Base-by-base conservation (phyloP, 2,797 vertebrate species). In the Parotocinclus haroldoi region DNA sequence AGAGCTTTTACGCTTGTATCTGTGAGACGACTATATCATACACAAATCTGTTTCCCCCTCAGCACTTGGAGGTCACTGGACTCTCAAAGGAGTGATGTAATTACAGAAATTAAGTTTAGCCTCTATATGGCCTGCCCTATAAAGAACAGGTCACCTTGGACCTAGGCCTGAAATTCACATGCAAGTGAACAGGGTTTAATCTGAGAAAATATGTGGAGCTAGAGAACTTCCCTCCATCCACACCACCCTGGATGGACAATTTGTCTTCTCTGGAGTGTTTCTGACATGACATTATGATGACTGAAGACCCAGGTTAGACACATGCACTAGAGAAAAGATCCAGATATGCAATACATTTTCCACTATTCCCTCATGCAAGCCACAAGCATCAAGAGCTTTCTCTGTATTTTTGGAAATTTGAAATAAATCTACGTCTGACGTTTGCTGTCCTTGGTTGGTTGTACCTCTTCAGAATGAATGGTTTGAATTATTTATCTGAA, bases 61-160 rank as follows among this genome's bases (percentile, higher is more conserved):
- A 12, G 42, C 46, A 44, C 44, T 36, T 13, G 37, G 50, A 63
- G 68, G 68, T 68, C 71, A 52, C 44, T 58, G 52, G 38, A 19
- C 56, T 74, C 73, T 69, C 61, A 54, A 51, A 13, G 54, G 62
- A 78, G 54, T 13, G 17, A 40, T 37, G 45, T 11, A 60, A 60
- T 69, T 61, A 76, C 68, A 63, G 52, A 74, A 79, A 79, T 79
- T 71, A 67, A 69, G 66, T 79, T 79, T 67, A 63, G 58, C 49
- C 51, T 63, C 65, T 54, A 72, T 72, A 68, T 63, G 16, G 38
- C 14, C 48, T 53, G 66, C n/a, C 72, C 45, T 72, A 69, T 53
- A 66, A 77, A 55, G 44, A 59, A 39, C 14, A 48, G 63, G 72
- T 74, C 72, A 77, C 75, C 75, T 77, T 74, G 65, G 57, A 62